Percentiles rank a stretch among this genome's conserved stretches.
Evolutionary conservation across 2,113 vertebrate species (phyloP).

Genomic region (Hirundichthys speculiger): DNA sequence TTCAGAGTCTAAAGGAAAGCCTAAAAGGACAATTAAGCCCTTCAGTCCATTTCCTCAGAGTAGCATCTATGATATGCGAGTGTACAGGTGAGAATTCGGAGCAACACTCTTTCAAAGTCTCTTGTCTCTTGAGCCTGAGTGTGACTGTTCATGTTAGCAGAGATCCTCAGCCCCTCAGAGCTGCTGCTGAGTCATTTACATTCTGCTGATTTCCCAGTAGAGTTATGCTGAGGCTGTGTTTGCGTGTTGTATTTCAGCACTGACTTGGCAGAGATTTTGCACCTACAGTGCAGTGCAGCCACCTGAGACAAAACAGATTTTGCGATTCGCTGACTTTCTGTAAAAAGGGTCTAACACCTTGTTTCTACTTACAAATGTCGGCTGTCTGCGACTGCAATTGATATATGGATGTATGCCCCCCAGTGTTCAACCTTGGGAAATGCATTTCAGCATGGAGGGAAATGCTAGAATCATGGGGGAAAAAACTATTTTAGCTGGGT

Average conservation of each 20-base stretch:
- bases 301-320: constrained; percentile 53
- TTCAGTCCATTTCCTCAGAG: constrained; percentile 10
- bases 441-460: no score
- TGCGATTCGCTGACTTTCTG: constrained; percentile 19
- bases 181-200: constrained; percentile 75
- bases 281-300: constrained; percentile 11
- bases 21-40: not conserved
- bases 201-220: constrained; percentile 46
- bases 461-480: no score
- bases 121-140: constrained; percentile 17
- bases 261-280: constrained; percentile 52
- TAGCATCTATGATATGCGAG: constrained; percentile 5
- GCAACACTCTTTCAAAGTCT: constrained; percentile 24
- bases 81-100: constrained; percentile 9
- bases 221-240: constrained; percentile 20
- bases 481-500: no score
- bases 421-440: no score
- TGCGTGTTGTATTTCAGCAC: constrained; percentile 52
- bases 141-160: constrained; percentile 29
- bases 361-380: not conserved
- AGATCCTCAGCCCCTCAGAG: constrained; percentile 68
- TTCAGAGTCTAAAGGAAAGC: no score
- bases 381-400: no score
- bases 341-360: not conserved
- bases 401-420: no score